A percentile compares a stretch with the other conserved stretches of the same genome.
Evolutionary conservation across 1,140 invertebrate species (phyloP).

Genomic region (Cydia amplana): DNA sequence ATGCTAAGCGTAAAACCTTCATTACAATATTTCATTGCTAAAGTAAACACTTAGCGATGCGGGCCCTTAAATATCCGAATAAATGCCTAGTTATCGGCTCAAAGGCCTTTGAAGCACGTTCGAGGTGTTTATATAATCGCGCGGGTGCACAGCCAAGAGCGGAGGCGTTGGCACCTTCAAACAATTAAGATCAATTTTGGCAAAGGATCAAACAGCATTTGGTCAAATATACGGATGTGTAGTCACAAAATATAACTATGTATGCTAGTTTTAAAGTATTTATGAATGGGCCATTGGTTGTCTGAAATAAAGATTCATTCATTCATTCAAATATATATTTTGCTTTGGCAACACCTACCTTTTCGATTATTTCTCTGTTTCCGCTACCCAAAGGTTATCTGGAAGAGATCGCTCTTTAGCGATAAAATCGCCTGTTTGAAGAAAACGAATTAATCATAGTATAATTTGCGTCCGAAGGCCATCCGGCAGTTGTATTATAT

Average conservation of each 20-base stretch:
- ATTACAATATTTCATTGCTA: background rate
- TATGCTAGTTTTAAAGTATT: no score
- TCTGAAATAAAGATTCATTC: no score
- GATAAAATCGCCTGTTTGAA: no score
- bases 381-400: no score
- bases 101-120: slow-evolving; percentile 22
- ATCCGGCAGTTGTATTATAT: background rate
- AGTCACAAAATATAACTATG: background rate
- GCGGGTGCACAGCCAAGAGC: slow-evolving; percentile 41
- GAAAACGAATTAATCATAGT: no score
- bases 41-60: background rate
- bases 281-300: no score
- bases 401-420: no score
- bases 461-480: background rate
- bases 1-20: no score
- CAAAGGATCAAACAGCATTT: slow-evolving; percentile 38
- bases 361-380: no score
- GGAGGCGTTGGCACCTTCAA: slow-evolving; percentile 41
- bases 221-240: background rate
- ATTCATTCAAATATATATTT: no score
- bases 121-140: slow-evolving; percentile 46
- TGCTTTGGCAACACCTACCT: no score
- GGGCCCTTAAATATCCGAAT: background rate
- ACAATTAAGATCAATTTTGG: slow-evolving; percentile 46
- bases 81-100: slow-evolving; percentile 14